A percentile compares a stretch with the other conserved stretches of the same genome.
phyloP scores from a whole-genome alignment of 2,113 vertebrate species.

The Narcine bancroftii region DNA sequence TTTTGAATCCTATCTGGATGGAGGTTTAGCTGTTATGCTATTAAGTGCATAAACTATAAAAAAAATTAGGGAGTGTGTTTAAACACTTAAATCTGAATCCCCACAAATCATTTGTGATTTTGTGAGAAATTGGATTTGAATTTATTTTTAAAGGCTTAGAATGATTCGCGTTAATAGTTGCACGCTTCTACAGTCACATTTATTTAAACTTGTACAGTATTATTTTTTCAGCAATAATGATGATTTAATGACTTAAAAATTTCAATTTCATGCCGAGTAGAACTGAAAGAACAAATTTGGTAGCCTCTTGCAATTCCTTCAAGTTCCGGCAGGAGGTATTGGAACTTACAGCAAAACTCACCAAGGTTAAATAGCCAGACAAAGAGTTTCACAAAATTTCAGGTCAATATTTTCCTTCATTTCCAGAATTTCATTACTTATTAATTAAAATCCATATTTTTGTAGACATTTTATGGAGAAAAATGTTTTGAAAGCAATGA shows the following conservation, averaged over 20 bases:
- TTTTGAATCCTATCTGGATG: neutral
- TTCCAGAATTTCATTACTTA: neutral
- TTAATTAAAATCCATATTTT: constrained; percentile 12
- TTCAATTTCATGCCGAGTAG: neutral
- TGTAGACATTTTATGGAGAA: neutral
- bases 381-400: neutral
- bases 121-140: neutral
- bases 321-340: neutral
- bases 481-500: neutral
- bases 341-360: neutral
- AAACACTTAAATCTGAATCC: neutral
- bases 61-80: neutral
- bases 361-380: neutral
- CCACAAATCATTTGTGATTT: neutral
- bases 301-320: too few relatives aligned
- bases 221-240: neutral
- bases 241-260: neutral
- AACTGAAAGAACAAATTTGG: neutral
- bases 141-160: neutral
- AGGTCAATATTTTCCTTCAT: neutral
- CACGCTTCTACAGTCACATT: neutral
- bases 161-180: neutral
- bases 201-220: neutral
- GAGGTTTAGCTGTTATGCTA: neutral
- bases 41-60: neutral